Evolutionary conservation across 2,888 invertebrate species (phyloP).

Genomic region (Alcis repandata): DNA sequence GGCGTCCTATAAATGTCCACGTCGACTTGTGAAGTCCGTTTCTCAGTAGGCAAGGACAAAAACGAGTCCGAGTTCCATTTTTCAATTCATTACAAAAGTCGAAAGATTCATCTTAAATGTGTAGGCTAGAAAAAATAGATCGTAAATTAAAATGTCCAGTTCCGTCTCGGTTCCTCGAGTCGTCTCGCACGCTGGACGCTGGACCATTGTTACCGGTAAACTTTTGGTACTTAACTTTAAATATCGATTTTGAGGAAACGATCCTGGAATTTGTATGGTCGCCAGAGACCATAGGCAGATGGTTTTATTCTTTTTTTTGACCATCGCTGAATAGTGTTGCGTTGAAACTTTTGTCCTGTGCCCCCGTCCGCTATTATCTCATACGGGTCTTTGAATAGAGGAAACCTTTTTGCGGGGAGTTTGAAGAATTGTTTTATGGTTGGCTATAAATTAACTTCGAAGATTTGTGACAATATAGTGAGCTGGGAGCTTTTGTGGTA

Average conservation of each 20-base stretch:
- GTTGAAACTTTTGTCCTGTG: constrained; percentile 80
- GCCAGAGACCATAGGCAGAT: constrained; percentile 72
- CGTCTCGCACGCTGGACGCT: constrained; percentile 68
- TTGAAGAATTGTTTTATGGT: constrained; percentile 84
- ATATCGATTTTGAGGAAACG: constrained; percentile 79
- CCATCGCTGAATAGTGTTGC: constrained; percentile 73
- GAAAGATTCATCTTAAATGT: constrained; percentile 81
- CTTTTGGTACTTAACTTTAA: constrained; percentile 82
- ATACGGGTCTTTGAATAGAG: constrained; percentile 75
- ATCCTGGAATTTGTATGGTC: constrained; percentile 73
- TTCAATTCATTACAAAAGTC: constrained; percentile 84
- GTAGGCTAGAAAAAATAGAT: constrained; percentile 76
- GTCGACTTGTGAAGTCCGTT: constrained; percentile 85
- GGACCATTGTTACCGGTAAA: constrained; percentile 73
- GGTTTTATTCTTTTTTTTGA: constrained; percentile 74
- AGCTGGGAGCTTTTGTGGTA: constrained; percentile 60
- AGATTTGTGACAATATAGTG: constrained; percentile 57
- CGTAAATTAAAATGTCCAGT: constrained; percentile 85
- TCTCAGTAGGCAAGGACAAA: constrained; percentile 80
- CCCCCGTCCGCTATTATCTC: constrained; percentile 80
- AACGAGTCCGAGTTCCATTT: constrained; percentile 77
- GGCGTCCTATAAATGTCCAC: constrained; percentile 65
- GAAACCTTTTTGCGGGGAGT: constrained; percentile 78
- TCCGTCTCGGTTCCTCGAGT: constrained; percentile 62
- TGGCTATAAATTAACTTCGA: constrained; percentile 75